Conservation (phyloP, 2,797 vertebrate species). For the Paratrypauchen microcephalus region DNA sequence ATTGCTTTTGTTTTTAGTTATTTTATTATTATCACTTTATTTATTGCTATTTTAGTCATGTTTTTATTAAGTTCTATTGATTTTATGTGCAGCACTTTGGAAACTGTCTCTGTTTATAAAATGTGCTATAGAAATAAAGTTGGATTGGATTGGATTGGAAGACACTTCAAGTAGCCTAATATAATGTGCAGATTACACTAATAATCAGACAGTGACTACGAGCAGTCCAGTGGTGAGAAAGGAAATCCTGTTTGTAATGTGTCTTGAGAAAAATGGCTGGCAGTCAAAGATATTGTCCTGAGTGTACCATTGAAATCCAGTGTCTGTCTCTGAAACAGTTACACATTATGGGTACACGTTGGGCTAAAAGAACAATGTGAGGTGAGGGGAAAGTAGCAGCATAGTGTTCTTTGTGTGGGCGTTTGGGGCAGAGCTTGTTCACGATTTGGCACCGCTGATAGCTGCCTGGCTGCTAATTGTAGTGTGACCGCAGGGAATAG, state of each 20-base stretch:
- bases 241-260: neutral
- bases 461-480: slow-evolving; percentile 61
- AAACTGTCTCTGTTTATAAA: too few species aligned
- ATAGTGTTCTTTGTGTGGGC: slow-evolving; percentile 12
- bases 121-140: too few species aligned
- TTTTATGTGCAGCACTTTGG: too few species aligned
- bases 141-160: too few species aligned
- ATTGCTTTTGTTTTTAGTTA: too few species aligned
- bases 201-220: neutral
- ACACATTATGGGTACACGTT: neutral
- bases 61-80: too few species aligned
- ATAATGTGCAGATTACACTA: too few species aligned
- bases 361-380: slow-evolving; percentile 7
- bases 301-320: neutral
- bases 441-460: slow-evolving; percentile 44
- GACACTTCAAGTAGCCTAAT: too few species aligned
- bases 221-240: neutral
- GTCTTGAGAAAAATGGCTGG: neutral
- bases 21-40: too few species aligned
- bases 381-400: slow-evolving; percentile 16
- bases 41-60: too few species aligned
- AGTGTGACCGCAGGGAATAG: slow-evolving; percentile 55
- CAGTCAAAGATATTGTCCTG: neutral
- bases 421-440: slow-evolving; percentile 33
- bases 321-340: neutral